Conservation (phyloP, 2,113 vertebrate species). For the Andinoacara biseriatus region DNA sequence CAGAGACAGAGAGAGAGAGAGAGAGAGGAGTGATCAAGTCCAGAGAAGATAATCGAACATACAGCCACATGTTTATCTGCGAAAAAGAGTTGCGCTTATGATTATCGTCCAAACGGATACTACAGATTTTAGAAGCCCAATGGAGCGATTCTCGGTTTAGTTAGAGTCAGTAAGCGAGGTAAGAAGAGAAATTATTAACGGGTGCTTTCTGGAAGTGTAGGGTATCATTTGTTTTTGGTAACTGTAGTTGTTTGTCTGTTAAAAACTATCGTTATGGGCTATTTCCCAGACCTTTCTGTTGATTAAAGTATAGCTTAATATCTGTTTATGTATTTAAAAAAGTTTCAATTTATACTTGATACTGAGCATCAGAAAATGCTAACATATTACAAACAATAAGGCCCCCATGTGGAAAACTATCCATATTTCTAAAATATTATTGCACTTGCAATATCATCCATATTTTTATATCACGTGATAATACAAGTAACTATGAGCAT, state of each 20-base stretch:
- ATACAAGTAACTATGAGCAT: not conserved
- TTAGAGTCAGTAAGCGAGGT: not conserved
- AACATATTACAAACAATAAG: constrained; percentile 6
- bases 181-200: not conserved
- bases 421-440: not conserved
- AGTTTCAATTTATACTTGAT: constrained; percentile 5
- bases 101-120: not conserved
- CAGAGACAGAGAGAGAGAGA: not conserved
- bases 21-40: not conserved
- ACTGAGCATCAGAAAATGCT: not conserved
- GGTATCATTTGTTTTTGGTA: not conserved
- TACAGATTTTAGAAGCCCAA: not conserved
- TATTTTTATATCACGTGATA: accelerated
- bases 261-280: not conserved
- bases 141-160: not conserved
- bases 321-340: not conserved
- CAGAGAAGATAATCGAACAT: not conserved
- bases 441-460: not conserved
- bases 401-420: not conserved
- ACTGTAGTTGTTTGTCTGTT: not conserved
- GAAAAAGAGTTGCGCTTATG: not conserved
- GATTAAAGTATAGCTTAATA: not conserved
- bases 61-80: not conserved
- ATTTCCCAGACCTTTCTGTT: not conserved
- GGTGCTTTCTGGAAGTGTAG: not conserved